phyloP scores from a whole-genome alignment of 64 coral and sea anemone species.

The Dendronephthya gigantea region DNA sequence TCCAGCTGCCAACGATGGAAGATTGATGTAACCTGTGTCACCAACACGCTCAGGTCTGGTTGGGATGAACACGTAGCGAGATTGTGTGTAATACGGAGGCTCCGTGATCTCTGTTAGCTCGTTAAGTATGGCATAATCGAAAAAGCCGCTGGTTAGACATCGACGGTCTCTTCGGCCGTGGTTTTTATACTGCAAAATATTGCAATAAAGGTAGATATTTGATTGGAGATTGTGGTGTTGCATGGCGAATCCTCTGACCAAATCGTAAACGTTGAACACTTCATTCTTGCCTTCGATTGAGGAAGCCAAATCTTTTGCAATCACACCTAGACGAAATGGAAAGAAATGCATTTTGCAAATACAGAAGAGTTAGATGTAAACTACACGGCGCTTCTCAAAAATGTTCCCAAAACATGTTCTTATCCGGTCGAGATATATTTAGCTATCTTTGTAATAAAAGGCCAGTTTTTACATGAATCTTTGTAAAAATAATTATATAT shows the following conservation, averaged over 20 bases:
- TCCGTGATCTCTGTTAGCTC: not conserved
- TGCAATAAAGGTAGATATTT: conserved; percentile 27
- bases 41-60: conserved; percentile 8
- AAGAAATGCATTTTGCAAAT: no score
- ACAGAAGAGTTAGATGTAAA: no score
- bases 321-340: not conserved
- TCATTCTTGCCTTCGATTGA: conserved; percentile 19
- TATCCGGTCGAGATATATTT: no score
- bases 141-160: conserved; percentile 1
- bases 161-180: conserved; percentile 12
- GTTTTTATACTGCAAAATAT: conserved; percentile 26
- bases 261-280: not conserved
- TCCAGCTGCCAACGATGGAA: conserved; percentile 29
- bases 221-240: conserved; percentile 26
- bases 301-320: conserved; percentile 4
- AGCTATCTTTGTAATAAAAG: no score
- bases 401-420: no score
- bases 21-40: conserved; percentile 31
- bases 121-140: not conserved
- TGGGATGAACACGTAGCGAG: conserved; percentile 43
- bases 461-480: no score
- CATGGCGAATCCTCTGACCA: conserved; percentile 40
- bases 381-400: no score
- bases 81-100: not conserved
- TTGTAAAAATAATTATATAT: no score